These are phyloP conservation scores for Phallusia fumigata DNA, from an alignment of 23 tunicate species.

Conservation along the genomic window DNA sequence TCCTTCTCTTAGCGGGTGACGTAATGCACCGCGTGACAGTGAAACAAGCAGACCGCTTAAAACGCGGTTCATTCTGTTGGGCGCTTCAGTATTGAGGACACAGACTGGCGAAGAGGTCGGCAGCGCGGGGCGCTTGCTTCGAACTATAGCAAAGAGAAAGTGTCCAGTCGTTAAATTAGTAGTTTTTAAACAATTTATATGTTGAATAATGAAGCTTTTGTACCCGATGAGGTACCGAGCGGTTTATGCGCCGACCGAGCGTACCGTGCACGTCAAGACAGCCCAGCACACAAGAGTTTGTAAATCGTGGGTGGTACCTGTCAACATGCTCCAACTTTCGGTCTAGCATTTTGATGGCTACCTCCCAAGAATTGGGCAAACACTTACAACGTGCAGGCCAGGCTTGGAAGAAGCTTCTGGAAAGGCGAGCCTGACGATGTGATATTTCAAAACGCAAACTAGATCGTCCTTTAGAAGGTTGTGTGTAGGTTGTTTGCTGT, in stretches of 20 bases:
- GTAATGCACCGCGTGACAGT: neutral
- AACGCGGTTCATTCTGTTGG: neutral
- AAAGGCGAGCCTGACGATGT: neutral
- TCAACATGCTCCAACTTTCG: conserved; percentile 20
- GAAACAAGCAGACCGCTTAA: neutral
- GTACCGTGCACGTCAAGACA: too few relatives aligned
- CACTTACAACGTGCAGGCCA: neutral
- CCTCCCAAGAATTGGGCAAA: conserved; percentile 47
- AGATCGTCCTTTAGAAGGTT: too few relatives aligned
- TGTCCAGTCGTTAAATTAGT: too few relatives aligned
- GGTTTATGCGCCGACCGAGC: too few relatives aligned
- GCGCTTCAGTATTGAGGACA: neutral
- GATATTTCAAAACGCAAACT: too few relatives aligned
- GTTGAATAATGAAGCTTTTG: too few relatives aligned
- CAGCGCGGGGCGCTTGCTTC: too few relatives aligned
- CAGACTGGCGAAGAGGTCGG: too few relatives aligned
- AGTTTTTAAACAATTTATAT: too few relatives aligned
- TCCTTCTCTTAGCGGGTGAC: neutral
- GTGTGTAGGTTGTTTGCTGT: too few relatives aligned
- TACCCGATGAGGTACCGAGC: too few relatives aligned
- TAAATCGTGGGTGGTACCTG: conserved; percentile 24
- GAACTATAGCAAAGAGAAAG: too few relatives aligned
- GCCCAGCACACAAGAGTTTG: conserved; percentile 1
- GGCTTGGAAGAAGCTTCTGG: neutral
- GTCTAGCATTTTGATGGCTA: conserved; percentile 70